Evolutionary conservation across 2,113 vertebrate species (phyloP).

Genomic region (Odobenus rosmarus): DNA sequence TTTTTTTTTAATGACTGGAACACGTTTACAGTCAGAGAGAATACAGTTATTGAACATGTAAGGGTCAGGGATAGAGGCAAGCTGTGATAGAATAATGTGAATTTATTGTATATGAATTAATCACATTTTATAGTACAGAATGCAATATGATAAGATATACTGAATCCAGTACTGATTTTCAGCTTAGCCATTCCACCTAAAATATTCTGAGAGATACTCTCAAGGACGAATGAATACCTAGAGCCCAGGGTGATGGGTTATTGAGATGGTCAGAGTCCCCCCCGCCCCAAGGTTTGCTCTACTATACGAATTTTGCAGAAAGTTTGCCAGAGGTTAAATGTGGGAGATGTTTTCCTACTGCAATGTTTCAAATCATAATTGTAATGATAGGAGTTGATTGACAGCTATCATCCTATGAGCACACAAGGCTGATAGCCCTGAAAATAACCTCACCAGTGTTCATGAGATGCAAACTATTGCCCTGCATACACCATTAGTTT

Average conservation of each 20-base stretch:
- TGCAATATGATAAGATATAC: neutral
- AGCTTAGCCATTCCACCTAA: neutral
- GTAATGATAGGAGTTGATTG: slow-evolving; percentile 44
- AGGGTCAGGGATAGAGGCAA: neutral
- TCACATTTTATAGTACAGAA: neutral
- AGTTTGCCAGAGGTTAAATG: slow-evolving; percentile 34
- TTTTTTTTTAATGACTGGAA: neutral
- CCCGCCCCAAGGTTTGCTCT: neutral
- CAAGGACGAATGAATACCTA: neutral
- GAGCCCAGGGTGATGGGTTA: neutral
- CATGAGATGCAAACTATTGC: neutral
- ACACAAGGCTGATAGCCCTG: neutral
- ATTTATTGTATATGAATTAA: neutral
- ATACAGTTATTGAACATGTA: neutral
- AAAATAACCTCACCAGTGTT: slow-evolving; percentile 13
- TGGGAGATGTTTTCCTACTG: neutral
- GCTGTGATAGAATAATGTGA: neutral
- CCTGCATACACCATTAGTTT: neutral
- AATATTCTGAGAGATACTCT: neutral
- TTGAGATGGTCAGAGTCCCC: neutral
- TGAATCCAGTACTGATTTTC: neutral
- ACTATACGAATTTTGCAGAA: neutral
- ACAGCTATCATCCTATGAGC: slow-evolving; percentile 38
- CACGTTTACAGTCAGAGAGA: neutral
- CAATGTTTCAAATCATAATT: neutral